Evolutionary conservation across 1,140 invertebrate species (phyloP).

Genomic region (Mamestra configurata): DNA sequence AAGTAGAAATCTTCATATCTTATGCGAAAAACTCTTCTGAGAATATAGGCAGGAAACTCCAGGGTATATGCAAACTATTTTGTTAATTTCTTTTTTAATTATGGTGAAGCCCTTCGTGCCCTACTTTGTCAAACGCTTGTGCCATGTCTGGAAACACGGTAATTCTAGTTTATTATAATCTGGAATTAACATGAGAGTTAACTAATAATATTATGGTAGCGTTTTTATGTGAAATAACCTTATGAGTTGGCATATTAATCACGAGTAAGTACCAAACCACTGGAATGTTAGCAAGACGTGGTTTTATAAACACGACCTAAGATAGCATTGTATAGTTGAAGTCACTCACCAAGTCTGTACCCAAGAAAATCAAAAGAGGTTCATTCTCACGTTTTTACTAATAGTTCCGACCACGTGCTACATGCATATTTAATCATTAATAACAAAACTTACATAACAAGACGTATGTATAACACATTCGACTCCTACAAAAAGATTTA

Average conservation of each 20-base stretch:
- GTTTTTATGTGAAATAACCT: not conserved
- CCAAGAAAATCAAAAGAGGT: conserved; percentile 2
- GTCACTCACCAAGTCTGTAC: not conserved
- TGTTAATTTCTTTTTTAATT: too few relatives aligned
- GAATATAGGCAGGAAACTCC: too few relatives aligned
- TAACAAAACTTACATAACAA: conserved; percentile 25
- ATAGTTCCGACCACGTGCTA: not conserved
- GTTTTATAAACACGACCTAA: not conserved
- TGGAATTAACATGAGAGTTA: too few relatives aligned
- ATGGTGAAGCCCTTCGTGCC: not conserved
- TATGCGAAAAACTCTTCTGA: too few relatives aligned
- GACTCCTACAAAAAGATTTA: conserved; percentile 52
- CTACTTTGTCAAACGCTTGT: not conserved
- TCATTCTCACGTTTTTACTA: not conserved
- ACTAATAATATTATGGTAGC: too few relatives aligned
- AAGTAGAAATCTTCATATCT: too few relatives aligned
- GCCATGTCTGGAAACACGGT: not conserved
- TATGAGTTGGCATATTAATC: not conserved
- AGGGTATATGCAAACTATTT: too few relatives aligned
- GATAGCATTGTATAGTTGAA: not conserved
- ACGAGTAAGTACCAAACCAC: too few relatives aligned
- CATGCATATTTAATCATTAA: conserved; percentile 16
- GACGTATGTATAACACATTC: conserved; percentile 45
- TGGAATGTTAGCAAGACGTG: too few relatives aligned
- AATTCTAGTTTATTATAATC: too few relatives aligned